These are phyloP conservation scores for Menidia menidia DNA, from an alignment of 2,797 vertebrate species.

Conservation along the genomic window DNA sequence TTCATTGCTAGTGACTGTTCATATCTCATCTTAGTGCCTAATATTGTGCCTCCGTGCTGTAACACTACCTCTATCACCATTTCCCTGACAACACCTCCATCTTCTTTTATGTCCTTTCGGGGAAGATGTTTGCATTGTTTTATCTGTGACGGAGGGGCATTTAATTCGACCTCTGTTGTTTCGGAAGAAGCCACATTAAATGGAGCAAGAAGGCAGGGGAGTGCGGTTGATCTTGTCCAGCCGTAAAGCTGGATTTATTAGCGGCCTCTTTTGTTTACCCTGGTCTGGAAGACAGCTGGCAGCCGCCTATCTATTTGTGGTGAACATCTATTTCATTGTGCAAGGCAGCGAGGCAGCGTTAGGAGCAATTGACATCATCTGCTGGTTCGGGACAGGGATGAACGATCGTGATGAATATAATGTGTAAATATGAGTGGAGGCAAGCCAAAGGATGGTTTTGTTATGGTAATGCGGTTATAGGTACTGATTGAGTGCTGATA, in stretches of 20 bases:
- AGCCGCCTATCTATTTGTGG: slow-evolving; percentile 78
- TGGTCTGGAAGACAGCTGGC: slow-evolving; percentile 86
- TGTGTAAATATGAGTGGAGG: slow-evolving; percentile 83
- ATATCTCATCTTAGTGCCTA: slow-evolving; percentile 70
- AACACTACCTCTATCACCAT: slow-evolving; percentile 67
- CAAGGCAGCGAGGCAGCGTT: slow-evolving; percentile 66
- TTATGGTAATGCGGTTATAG: slow-evolving; percentile 84
- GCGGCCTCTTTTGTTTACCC: slow-evolving; percentile 81
- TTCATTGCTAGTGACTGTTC: slow-evolving; percentile 61
- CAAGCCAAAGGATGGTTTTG: slow-evolving; percentile 80
- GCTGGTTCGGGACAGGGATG: slow-evolving; percentile 75
- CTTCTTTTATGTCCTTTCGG: slow-evolving; percentile 77
- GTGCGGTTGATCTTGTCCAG: slow-evolving; percentile 78
- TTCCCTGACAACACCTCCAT: slow-evolving; percentile 73
- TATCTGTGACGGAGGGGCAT: slow-evolving; percentile 80
- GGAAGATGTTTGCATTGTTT: slow-evolving; percentile 81
- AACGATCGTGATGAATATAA: slow-evolving; percentile 86
- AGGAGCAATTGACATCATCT: slow-evolving; percentile 79
- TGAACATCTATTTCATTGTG: slow-evolving; percentile 81
- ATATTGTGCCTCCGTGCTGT: slow-evolving; percentile 49
- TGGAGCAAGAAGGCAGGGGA: slow-evolving; percentile 74
- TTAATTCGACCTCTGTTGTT: slow-evolving; percentile 73
- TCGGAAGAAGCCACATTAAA: slow-evolving; percentile 80
- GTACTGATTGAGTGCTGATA: slow-evolving; percentile 82
- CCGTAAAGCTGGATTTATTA: slow-evolving; percentile 87